phyloP scores from a whole-genome alignment of 2,888 invertebrate genomes.

The Drosophila silvestris region DNA sequence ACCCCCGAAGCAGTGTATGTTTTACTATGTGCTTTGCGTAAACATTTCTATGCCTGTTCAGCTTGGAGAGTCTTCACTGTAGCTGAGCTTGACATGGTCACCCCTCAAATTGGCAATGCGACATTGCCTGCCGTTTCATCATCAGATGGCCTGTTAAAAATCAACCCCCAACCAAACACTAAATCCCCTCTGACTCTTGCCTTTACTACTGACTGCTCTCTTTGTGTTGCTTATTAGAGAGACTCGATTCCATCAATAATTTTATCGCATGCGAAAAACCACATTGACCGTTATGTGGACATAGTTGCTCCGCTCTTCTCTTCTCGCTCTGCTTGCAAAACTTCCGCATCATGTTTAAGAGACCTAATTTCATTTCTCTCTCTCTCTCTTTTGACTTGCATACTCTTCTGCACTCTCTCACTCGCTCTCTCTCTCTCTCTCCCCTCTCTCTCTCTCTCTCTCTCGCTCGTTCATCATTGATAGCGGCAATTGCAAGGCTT shows the following conservation, averaged over 20 bases:
- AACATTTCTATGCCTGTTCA: not conserved
- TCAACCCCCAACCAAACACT: constrained; percentile 45
- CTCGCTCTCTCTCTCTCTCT: constrained; percentile 28
- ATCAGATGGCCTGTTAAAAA: constrained; percentile 29
- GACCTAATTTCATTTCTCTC: constrained; percentile 31
- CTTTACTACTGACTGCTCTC: not conserved
- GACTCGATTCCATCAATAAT: not conserved
- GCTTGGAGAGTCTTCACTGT: constrained; percentile 18
- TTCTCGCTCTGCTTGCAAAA: constrained; percentile 19
- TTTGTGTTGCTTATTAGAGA: not conserved
- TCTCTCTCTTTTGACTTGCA: constrained; percentile 20
- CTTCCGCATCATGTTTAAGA: constrained; percentile 51
- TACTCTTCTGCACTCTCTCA: constrained; percentile 5
- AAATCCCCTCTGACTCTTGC: not conserved
- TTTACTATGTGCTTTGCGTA: not conserved
- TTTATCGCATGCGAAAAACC: constrained; percentile 61
- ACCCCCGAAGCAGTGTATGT: not conserved
- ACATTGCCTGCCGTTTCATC: constrained; percentile 16
- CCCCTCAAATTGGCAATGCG: constrained; percentile 27
- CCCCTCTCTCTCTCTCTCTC: constrained; percentile 36
- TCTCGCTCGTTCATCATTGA: constrained; percentile 24
- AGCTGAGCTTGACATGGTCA: constrained; percentile 40
- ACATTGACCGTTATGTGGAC: constrained; percentile 59
- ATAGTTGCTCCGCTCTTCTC: not conserved
- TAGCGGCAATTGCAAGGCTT: constrained; percentile 64